Percentiles rank a stretch among this genome's conserved stretches.
Evolutionary conservation across 2,113 vertebrate genomes (phyloP).

Genomic region (Rhynchopsitta pachyrhyncha): DNA sequence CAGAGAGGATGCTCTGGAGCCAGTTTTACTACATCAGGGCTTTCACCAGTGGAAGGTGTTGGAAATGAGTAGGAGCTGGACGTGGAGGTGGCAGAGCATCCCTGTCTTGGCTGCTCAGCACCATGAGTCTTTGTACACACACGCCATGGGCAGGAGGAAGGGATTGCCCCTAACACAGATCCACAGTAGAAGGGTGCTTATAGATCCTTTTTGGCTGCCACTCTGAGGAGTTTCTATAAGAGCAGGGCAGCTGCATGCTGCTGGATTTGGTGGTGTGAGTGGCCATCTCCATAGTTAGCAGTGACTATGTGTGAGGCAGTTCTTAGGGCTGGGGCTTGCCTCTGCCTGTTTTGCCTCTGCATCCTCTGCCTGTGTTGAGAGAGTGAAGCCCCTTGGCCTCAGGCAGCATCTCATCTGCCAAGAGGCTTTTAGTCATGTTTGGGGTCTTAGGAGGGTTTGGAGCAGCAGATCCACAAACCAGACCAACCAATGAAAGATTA

Average conservation of each 20-base stretch:
- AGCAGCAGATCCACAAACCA: not conserved
- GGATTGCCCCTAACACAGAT: not conserved
- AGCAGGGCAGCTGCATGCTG: not conserved
- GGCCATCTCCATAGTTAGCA: not conserved
- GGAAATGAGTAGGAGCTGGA: not conserved
- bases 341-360: not conserved
- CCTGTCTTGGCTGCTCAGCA: not conserved
- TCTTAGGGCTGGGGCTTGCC: not conserved
- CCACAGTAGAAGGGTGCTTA: not conserved
- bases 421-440: rapidly evolving
- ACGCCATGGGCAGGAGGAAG: rapidly evolving
- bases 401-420: not conserved
- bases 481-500: not conserved
- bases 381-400: not conserved
- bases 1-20: not conserved
- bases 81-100: not conserved
- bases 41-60: not conserved
- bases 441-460: not conserved
- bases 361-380: rapidly evolving
- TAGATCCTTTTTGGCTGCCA: not conserved
- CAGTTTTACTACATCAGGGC: not conserved
- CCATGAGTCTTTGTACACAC: rapidly evolving
- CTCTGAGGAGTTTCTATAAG: not conserved
- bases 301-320: not conserved
- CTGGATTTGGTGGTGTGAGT: not conserved